These are phyloP conservation scores for Theonella swinhoei DNA, from an alignment of 37 sponge, comb jelly and placozoan genomes.

Conservation along the genomic window DNA sequence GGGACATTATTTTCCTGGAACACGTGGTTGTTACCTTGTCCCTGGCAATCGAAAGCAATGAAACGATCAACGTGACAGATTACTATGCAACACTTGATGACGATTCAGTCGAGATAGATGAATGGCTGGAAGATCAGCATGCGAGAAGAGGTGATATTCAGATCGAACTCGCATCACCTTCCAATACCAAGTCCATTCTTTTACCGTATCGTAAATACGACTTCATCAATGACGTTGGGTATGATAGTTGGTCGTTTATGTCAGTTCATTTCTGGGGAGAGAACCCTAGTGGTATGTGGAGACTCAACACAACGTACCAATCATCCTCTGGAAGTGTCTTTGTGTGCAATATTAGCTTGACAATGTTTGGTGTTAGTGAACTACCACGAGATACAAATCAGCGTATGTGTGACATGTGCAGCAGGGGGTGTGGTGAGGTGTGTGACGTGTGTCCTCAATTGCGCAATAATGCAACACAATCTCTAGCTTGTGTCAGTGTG, in stretches of 20 bases:
- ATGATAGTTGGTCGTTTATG: conserved; percentile 71
- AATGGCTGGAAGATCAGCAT: background rate
- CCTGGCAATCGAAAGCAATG: background rate
- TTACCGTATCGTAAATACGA: conserved; percentile 64
- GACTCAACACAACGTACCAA: background rate
- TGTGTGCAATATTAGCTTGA: conserved; percentile 1
- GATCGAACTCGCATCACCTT: conserved; percentile 73
- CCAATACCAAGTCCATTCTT: conserved; percentile 66
- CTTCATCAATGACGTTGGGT: conserved; percentile 24
- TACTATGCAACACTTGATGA: background rate
- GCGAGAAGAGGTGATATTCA: conserved; percentile 66
- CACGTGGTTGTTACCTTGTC: conserved; percentile 1
- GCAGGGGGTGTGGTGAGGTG: conserved; percentile 8
- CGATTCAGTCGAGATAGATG: background rate
- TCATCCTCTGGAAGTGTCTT: conserved; percentile 23
- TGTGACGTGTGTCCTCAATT: conserved; percentile 50
- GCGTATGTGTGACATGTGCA: conserved; percentile 20
- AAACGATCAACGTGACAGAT: background rate
- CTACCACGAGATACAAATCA: background rate
- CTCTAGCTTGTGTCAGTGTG: conserved; percentile 49
- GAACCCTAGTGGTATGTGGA: conserved; percentile 59
- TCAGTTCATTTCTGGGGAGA: conserved; percentile 79
- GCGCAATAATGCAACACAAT: conserved; percentile 6
- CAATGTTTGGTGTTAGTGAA: conserved; percentile 22
- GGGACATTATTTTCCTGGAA: conserved; percentile 24